These are phyloP conservation scores for Ailurus styani DNA, from an alignment of 2,113 vertebrate genomes.

Conservation along the genomic window DNA sequence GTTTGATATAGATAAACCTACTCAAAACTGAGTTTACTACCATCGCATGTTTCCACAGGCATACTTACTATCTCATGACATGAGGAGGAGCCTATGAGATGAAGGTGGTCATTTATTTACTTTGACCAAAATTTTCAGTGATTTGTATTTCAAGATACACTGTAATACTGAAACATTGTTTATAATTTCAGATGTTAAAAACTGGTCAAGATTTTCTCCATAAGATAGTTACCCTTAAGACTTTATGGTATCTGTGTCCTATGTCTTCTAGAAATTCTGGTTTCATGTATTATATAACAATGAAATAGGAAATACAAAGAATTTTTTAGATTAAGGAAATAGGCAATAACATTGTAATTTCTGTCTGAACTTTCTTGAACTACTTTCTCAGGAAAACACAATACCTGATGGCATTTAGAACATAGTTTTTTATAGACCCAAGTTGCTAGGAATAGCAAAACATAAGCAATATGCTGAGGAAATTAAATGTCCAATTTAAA, in stretches of 20 bases:
- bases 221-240: background rate
- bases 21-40: background rate
- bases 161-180: background rate
- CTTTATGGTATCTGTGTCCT: background rate
- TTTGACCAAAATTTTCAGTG: background rate
- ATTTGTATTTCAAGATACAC: background rate
- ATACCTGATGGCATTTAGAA: background rate
- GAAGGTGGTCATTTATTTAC: background rate
- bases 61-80: background rate
- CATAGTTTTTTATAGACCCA: background rate
- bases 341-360: background rate
- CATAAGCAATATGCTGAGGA: background rate
- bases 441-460: background rate
- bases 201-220: background rate
- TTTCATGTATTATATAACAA: background rate
- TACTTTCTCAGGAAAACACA: background rate
- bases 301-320: background rate
- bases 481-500: background rate
- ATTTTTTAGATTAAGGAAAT: background rate
- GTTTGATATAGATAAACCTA: background rate
- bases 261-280: background rate
- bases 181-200: background rate
- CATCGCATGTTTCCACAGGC: background rate
- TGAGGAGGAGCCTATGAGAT: background rate
- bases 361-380: constrained; percentile 1